Conservation (phyloP, 2,113 vertebrate genomes). For the Chinchilla lanigera region DNA sequence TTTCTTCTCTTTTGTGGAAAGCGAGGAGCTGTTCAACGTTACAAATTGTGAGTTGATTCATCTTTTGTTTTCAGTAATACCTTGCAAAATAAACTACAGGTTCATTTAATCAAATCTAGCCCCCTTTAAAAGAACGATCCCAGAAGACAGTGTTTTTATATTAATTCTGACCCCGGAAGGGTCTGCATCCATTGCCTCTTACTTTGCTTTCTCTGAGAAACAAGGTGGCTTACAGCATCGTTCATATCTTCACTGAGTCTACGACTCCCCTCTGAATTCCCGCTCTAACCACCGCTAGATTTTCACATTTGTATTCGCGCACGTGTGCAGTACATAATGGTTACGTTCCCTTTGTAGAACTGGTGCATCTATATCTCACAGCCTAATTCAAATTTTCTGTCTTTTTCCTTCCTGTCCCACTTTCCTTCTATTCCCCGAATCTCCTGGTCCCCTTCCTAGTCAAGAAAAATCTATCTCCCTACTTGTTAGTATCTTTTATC, state of each 20-base stretch:
- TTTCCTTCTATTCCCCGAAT: no score
- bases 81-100: not conserved
- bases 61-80: not conserved
- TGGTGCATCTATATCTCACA: not conserved
- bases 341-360: not conserved
- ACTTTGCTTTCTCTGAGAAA: not conserved
- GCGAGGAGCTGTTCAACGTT: not conserved
- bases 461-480: not conserved
- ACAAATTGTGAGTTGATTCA: not conserved
- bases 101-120: not conserved
- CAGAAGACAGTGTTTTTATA: not conserved
- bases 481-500: not conserved
- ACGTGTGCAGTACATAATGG: not conserved
- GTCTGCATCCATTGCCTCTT: not conserved
- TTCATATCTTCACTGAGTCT: not conserved
- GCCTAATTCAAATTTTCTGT: not conserved
- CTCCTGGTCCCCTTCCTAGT: not conserved
- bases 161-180: not conserved
- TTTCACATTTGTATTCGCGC: not conserved
- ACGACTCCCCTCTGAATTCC: not conserved
- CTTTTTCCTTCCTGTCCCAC: not conserved
- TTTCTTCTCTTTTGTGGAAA: not conserved
- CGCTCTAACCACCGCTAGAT: not conserved
- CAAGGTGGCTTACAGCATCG: not conserved
- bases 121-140: no score